Evolutionary conservation across 2,888 invertebrate species (phyloP), one percentile per base, ranked within the genome.

Genomic region (Nomada lathburiana): DNA sequence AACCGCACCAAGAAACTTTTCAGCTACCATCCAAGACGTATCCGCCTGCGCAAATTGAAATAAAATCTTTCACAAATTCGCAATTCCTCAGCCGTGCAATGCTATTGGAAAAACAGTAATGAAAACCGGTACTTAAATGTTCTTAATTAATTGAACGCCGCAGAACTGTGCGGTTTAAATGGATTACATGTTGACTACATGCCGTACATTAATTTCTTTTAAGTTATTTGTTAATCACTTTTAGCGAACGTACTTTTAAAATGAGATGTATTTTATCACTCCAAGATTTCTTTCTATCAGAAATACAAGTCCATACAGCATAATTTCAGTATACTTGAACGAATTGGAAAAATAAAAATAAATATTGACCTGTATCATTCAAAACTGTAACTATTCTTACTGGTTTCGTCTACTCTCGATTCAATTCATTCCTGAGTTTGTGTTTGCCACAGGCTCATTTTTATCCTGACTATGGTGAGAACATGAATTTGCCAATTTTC

Each of bases 121-220:
- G 36, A 23, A 59, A 59, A 36, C 13, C 60, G 44, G 20, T 53
- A 50, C 50, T 75, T 62, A 53, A n/a, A 53, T 59, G 60, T 60
- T 20, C 68, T 75, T 70, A 62, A 70, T 75, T 75, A 70, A 70
- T 62, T 47, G 62, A 69, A 53, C 16, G 36, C 16, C 44, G 44
- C 70, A 20, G 2, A 62, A 20, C 53, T 13, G 44, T 44, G 52
- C 44, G 59, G 26, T 50, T 44, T 52, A 69, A 44, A 42, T 18
- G n/a, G 20, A 62, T 0, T 36, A 36, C 36, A 36, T 36, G 18
- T 70, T 70, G 70, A 53, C 53, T 42, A 23, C 18, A 53, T 29
- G 69, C 44, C 53, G 23, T 13, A 69, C 60, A 42, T 75, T 69
- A 42, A 42, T 44, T 75, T 62, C 53, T 26, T 23, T 74, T 74